Percentiles rank a stretch among this genome's conserved stretches.
Conservation (phyloP, 2,888 invertebrate genomes). For the Volucella inflata region DNA sequence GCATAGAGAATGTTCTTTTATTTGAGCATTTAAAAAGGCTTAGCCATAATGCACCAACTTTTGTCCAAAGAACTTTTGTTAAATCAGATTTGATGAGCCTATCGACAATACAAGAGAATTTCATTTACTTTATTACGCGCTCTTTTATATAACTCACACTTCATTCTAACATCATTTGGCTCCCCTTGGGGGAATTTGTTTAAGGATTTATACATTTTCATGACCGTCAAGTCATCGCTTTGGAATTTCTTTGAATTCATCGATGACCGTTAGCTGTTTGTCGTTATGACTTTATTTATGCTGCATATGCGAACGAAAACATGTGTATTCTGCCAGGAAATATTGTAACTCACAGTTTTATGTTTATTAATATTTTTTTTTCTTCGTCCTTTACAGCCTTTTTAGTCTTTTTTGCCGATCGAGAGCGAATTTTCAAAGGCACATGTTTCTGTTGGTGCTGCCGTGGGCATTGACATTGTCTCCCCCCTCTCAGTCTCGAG, state of each 20-base stretch:
- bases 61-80: too few relatives aligned
- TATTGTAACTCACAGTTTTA: conserved; percentile 30
- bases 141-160: neutral
- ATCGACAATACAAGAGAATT: too few relatives aligned
- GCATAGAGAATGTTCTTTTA: too few relatives aligned
- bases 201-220: neutral
- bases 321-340: conserved; percentile 6
- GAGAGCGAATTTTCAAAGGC: conserved; percentile 2
- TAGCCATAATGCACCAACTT: too few relatives aligned
- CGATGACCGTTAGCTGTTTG: conserved; percentile 50
- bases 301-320: conserved; percentile 6
- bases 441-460: conserved; percentile 42
- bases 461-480: neutral
- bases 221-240: conserved; percentile 39
- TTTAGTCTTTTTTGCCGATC: neutral
- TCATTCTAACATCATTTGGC: neutral
- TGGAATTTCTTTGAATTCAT: conserved; percentile 31
- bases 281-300: conserved; percentile 49
- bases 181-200: neutral
- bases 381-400: neutral
- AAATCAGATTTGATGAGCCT: too few relatives aligned
- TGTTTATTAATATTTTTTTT: conserved; percentile 41
- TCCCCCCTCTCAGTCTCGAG: conserved; percentile 13
- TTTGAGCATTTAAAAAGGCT: too few relatives aligned
- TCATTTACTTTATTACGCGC: too few relatives aligned